Base-by-base conservation (phyloP, 37 sponge, comb jelly and placozoan genomes). In the Hexactinellida sp. region DNA sequence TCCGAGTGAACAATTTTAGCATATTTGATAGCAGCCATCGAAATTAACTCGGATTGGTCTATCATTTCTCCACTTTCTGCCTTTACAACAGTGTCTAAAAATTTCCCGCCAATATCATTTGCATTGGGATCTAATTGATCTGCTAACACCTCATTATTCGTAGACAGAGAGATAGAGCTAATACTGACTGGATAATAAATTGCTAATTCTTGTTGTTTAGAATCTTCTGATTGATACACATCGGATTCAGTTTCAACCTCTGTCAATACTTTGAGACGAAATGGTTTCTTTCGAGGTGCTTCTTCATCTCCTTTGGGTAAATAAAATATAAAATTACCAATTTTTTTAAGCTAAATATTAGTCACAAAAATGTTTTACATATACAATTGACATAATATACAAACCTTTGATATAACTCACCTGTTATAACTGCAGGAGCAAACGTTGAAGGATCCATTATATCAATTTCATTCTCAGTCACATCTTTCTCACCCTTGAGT, bases 381-480 rank as follows among this genome's bases (percentile, higher is more conserved):
- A n/a, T n/a, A n/a, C n/a, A n/a, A n/a, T n/a, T n/a, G n/a, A n/a
- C n/a, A n/a, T n/a, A n/a, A n/a, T n/a, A n/a, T n/a, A n/a, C n/a
- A n/a, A n/a, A n/a, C n/a, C n/a, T n/a, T n/a, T n/a, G n/a, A n/a
- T n/a, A n/a, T n/a, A n/a, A n/a, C 52, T 63, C 34, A 63, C 76
- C 76, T 32, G 30, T 25, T 21, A 25, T n/a, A 10, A 63, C 76
- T 63, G 76, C 32, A 63, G 76, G 76, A 10, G 76, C 76, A 28
- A 63, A 63, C 5, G 76, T 63, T 63, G 76, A 63, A 63, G 76
- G 76, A 63, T 63, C 76, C 76, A 63, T 63, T 21, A 63, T 63
- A 63, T 63, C 76, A 63, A 63, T 63, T 28, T 63, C 76, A 63
- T 63, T 63, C 76, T 63, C 76, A 63, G 34, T 32, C 34, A 63